Percentiles rank a stretch among this genome's conserved stretches.
Conservation (phyloP, 1,140 invertebrate species). For the Drosophila bifasciata region DNA sequence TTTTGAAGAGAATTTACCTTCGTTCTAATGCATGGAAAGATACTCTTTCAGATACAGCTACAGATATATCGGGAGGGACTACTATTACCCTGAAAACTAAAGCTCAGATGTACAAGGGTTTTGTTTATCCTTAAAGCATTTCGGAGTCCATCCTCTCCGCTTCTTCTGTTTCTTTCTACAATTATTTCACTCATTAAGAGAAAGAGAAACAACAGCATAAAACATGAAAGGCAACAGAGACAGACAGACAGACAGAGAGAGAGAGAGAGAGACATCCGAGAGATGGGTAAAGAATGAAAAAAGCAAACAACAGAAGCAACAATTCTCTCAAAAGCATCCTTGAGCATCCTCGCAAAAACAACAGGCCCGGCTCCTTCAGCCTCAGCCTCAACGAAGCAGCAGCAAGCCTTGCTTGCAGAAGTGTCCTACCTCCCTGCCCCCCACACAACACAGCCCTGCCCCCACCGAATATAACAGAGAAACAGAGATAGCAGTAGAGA, state of each 20-base stretch:
- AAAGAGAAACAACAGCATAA: constrained; percentile 29
- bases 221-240: constrained; percentile 31
- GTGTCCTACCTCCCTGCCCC: not conserved
- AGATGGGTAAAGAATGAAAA: constrained; percentile 13
- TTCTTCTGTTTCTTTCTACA: constrained; percentile 4
- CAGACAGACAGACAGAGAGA: not conserved
- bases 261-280: constrained; percentile 7
- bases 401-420: not conserved
- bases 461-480: not conserved
- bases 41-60: too few relatives aligned
- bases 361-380: constrained; percentile 14
- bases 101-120: too few relatives aligned
- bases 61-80: not conserved
- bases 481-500: not conserved
- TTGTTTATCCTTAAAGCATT: constrained; percentile 14
- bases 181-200: constrained; percentile 8
- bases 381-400: constrained; percentile 11
- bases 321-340: constrained; percentile 34
- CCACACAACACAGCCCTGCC: too few relatives aligned
- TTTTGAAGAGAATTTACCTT: too few relatives aligned
- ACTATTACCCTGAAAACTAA: not conserved
- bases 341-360: constrained; percentile 44
- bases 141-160: not conserved
- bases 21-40: too few relatives aligned
- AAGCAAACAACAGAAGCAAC: constrained; percentile 27